A percentile compares a stretch with the other conserved stretches of the same genome.
These are phyloP conservation scores for Eubasilissa regina DNA, from an alignment of 1,140 invertebrate genomes.

Conservation along the genomic window DNA sequence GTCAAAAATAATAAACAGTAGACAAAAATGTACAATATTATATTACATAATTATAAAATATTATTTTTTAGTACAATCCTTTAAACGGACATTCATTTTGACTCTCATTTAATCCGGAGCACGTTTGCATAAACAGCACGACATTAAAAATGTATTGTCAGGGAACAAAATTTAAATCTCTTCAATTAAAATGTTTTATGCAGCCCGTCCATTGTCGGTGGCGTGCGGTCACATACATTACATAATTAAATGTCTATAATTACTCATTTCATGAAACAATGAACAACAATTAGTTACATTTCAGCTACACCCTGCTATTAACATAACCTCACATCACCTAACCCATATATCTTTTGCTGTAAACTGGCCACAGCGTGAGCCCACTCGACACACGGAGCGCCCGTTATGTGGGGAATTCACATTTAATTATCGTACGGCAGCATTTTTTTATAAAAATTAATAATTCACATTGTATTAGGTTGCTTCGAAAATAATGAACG, in stretches of 20 bases:
- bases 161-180: not conserved
- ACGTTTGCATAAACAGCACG: not conserved
- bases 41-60: too few relatives aligned
- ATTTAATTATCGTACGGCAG: too few relatives aligned
- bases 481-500: too few relatives aligned
- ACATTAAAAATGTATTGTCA: not conserved
- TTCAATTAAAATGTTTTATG: not conserved
- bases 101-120: not conserved
- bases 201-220: not conserved
- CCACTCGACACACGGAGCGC: not conserved
- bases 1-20: too few relatives aligned
- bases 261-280: constrained; percentile 25
- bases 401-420: too few relatives aligned
- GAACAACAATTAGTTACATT: constrained; percentile 30
- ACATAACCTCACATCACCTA: not conserved
- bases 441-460: too few relatives aligned
- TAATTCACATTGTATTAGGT: too few relatives aligned
- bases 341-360: not conserved
- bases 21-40: too few relatives aligned
- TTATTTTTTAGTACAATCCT: too few relatives aligned
- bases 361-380: not conserved
- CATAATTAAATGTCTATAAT: constrained; percentile 36
- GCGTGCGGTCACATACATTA: not conserved
- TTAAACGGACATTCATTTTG: not conserved
- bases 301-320: constrained; percentile 23